Conservation (phyloP, 2,797 vertebrate genomes). For the Microctenopoma stevenorrisi region DNA sequence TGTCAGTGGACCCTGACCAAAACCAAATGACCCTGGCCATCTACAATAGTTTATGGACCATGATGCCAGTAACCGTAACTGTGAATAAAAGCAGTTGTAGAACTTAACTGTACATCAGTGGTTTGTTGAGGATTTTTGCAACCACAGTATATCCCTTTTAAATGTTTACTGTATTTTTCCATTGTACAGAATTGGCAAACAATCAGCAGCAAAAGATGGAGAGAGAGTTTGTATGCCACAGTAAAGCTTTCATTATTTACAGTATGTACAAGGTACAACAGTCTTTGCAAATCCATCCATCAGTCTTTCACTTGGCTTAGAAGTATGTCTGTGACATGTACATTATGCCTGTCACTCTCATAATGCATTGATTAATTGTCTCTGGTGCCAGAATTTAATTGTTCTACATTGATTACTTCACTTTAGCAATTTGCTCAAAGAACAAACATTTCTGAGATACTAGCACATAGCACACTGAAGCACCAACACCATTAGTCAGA, state of each 20-base stretch:
- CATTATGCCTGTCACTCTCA: no score
- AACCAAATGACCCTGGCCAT: slow-evolving; percentile 83
- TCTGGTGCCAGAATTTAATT: no score
- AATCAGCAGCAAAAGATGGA: slow-evolving; percentile 67
- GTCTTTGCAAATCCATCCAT: no score
- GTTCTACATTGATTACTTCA: no score
- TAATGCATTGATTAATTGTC: no score
- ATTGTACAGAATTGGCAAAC: slow-evolving; percentile 75
- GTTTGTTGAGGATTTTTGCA: slow-evolving; percentile 78
- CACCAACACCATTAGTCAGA: no score
- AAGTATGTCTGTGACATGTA: no score
- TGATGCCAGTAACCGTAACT: slow-evolving; percentile 84
- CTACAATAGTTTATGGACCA: slow-evolving; percentile 65
- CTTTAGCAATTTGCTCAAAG: no score
- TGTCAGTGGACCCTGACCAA: slow-evolving; percentile 76
- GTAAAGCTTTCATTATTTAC: slow-evolving; percentile 67
- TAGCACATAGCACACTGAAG: neutral
- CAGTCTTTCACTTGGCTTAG: no score
- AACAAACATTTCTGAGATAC: no score
- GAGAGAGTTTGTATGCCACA: slow-evolving; percentile 72
- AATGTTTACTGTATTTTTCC: slow-evolving; percentile 85
- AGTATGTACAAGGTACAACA: slow-evolving; percentile 52
- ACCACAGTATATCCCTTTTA: slow-evolving; percentile 82
- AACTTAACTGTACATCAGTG: slow-evolving; percentile 82
- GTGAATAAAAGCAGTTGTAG: slow-evolving; percentile 83